A percentile compares a stretch with the other conserved stretches of the same genome.
These are phyloP conservation scores for Oxygymnocypris stewartii DNA, from an alignment of 2,113 vertebrate species.

Conservation along the genomic window DNA sequence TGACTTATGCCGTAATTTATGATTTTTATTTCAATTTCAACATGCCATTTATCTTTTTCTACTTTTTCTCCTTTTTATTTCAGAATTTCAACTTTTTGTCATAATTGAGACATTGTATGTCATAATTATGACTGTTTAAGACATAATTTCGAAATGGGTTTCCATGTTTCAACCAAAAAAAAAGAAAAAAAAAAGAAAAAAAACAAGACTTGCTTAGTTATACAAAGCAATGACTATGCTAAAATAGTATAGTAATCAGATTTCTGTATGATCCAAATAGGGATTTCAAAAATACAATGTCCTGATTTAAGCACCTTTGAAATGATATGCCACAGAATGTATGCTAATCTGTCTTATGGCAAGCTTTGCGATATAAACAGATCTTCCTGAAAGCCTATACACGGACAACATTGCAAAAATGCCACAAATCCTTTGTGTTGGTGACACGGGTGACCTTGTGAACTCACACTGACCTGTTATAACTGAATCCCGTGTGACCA, in stretches of 20 bases:
- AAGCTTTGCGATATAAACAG: slow-evolving; percentile 63
- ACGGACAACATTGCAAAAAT: slow-evolving; percentile 62
- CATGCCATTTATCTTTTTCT: too few species aligned
- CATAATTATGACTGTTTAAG: background rate
- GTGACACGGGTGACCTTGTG: slow-evolving; percentile 65
- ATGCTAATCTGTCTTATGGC: slow-evolving; percentile 60
- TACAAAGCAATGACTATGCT: background rate
- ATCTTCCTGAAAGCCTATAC: slow-evolving; percentile 61
- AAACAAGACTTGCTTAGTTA: background rate
- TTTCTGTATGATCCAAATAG: background rate
- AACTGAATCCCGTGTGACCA: slow-evolving; percentile 38
- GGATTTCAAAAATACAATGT: background rate
- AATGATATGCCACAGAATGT: slow-evolving; percentile 58
- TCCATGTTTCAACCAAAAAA: background rate
- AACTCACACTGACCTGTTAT: slow-evolving; percentile 51
- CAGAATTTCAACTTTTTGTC: background rate
- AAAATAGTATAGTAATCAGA: background rate
- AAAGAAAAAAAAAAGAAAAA: background rate
- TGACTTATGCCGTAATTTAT: too few species aligned
- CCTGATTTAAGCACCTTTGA: slow-evolving; percentile 61
- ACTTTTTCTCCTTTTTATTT: background rate
- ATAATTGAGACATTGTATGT: background rate
- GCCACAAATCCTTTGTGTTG: slow-evolving; percentile 62
- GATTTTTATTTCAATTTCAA: too few species aligned
- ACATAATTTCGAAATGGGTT: background rate